These are phyloP conservation scores for Dicranocentrus wangi DNA, from an alignment of 2,888 invertebrate genomes.

Conservation along the genomic window DNA sequence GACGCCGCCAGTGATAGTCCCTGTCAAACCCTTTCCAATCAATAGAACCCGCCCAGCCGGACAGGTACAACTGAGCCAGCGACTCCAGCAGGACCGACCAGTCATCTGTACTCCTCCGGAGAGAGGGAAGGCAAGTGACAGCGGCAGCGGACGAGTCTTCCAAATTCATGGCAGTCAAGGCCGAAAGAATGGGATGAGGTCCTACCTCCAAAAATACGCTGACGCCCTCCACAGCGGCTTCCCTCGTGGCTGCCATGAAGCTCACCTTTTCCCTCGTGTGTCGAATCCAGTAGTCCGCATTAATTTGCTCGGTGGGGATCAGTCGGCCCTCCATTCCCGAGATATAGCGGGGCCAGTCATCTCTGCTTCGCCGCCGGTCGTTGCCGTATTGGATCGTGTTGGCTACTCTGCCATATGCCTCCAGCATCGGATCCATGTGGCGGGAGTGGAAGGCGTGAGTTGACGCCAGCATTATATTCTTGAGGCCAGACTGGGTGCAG, in stretches of 20 bases:
- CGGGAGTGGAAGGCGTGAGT: constrained; percentile 54
- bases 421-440: too few species aligned
- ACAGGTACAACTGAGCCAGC: constrained; percentile 2
- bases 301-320: background rate
- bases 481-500: constrained; percentile 30
- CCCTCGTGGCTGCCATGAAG: background rate
- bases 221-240: too few species aligned
- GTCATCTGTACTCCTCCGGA: too few species aligned
- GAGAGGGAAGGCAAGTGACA: too few species aligned
- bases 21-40: constrained; percentile 31
- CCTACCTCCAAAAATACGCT: background rate
- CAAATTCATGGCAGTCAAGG: too few species aligned
- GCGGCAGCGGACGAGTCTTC: too few species aligned
- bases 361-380: too few species aligned
- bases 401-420: constrained; percentile 31
- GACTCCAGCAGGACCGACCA: constrained; percentile 11
- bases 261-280: background rate
- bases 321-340: too few species aligned
- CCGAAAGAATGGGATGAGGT: background rate
- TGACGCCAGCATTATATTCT: constrained; percentile 21
- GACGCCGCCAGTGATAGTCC: background rate
- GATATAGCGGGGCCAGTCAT: background rate
- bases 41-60: constrained; percentile 23
- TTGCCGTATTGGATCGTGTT: background rate
- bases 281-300: background rate